These are phyloP conservation scores for Nyctibius grandis DNA, from an alignment of 2,797 vertebrate genomes.

Conservation along the genomic window DNA sequence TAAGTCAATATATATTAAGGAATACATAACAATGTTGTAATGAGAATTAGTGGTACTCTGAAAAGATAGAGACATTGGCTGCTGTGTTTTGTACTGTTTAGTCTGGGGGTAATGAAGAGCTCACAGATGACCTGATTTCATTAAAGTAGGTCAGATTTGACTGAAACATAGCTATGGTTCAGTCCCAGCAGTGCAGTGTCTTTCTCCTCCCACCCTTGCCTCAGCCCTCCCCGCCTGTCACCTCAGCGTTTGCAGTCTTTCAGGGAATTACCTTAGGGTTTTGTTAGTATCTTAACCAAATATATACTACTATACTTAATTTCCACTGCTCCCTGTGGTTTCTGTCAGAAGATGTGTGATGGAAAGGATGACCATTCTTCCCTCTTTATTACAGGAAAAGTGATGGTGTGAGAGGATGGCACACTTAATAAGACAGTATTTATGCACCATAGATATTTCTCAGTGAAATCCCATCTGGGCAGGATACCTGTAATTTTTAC, in stretches of 20 bases:
- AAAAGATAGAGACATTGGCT: constrained; percentile 71
- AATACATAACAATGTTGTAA: constrained; percentile 72
- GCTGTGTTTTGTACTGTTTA: constrained; percentile 81
- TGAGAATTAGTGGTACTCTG: constrained; percentile 72
- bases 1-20: constrained; percentile 74
- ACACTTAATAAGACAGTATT: not conserved
- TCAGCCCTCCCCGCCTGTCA: not conserved
- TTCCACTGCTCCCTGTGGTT: constrained; percentile 22
- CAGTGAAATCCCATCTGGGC: not conserved
- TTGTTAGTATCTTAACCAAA: constrained; percentile 45
- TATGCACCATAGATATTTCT: not conserved
- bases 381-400: not conserved
- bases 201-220: not conserved
- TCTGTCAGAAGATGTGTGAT: not conserved
- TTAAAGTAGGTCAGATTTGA: constrained; percentile 82
- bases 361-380: not conserved
- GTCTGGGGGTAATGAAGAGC: constrained; percentile 92
- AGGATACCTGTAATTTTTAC: not conserved
- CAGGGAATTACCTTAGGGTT: constrained; percentile 48
- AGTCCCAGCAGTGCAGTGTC: constrained; percentile 58
- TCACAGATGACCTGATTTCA: constrained; percentile 91
- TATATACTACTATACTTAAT: not conserved
- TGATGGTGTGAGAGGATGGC: not conserved
- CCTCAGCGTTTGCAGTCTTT: constrained; percentile 45
- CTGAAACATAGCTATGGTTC: constrained; percentile 66